phyloP scores from a whole-genome alignment of 1,140 invertebrate species.

The Drosophila aff. region DNA sequence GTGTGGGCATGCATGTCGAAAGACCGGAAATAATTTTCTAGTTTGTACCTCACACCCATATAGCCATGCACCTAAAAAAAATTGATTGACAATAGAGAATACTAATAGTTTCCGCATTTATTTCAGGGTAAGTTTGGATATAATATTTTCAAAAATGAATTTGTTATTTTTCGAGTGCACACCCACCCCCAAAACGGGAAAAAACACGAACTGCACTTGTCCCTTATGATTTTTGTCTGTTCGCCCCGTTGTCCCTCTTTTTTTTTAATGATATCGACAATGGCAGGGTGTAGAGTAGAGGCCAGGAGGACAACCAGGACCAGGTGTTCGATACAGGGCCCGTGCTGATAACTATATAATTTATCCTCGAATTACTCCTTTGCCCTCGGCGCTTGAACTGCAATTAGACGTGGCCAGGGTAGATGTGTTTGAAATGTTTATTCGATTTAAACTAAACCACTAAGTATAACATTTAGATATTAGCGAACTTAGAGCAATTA shows the following conservation, averaged over 20 bases:
- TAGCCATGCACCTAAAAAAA: slow-evolving; percentile 3
- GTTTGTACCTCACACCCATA: slow-evolving; percentile 31
- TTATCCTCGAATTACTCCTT: slow-evolving; percentile 60
- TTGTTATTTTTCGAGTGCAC: slow-evolving; percentile 20
- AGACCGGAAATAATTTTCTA: slow-evolving; percentile 84
- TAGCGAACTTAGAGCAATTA: slow-evolving; percentile 83
- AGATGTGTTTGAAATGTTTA: slow-evolving; percentile 64
- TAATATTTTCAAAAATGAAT: no score
- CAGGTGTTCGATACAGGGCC: slow-evolving; percentile 79
- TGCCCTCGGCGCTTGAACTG: slow-evolving; percentile 65
- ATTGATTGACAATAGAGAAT: neutral
- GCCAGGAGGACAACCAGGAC: slow-evolving; percentile 51
- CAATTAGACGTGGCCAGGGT: slow-evolving; percentile 37
- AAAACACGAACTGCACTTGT: slow-evolving; percentile 64
- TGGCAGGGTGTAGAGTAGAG: slow-evolving; percentile 27
- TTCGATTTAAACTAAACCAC: slow-evolving; percentile 78
- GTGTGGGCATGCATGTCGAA: slow-evolving; percentile 68
- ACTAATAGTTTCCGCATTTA: no score
- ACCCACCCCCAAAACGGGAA: slow-evolving; percentile 50
- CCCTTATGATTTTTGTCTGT: slow-evolving; percentile 52
- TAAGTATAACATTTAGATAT: slow-evolving; percentile 81
- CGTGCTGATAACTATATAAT: slow-evolving; percentile 73
- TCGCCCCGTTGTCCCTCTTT: slow-evolving; percentile 27
- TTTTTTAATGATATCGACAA: slow-evolving; percentile 70
- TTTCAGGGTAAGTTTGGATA: neutral